Percentiles rank a stretch among this genome's conserved stretches.
These are phyloP conservation scores for Adelphocoris suturalis DNA, from an alignment of 2,888 invertebrate species.

Conservation along the genomic window DNA sequence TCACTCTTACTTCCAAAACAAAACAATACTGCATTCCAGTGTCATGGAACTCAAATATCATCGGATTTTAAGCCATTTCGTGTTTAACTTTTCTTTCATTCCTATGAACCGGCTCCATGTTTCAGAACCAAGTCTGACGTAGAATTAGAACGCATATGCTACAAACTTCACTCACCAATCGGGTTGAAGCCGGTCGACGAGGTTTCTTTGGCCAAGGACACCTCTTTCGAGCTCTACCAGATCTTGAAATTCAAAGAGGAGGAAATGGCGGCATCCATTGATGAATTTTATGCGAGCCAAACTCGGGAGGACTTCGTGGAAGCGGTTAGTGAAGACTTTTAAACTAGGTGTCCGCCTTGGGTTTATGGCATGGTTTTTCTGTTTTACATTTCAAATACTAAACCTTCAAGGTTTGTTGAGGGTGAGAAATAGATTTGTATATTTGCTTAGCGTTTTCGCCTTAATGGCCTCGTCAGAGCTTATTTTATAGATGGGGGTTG, in stretches of 20 bases:
- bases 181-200: slow-evolving; percentile 43
- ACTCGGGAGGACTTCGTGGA: slow-evolving; percentile 13
- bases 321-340: slow-evolving; percentile 13
- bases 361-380: too few species aligned
- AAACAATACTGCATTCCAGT: too few species aligned
- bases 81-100: too few species aligned
- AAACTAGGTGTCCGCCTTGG: too few species aligned
- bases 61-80: too few species aligned
- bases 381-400: too few species aligned
- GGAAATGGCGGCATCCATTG: not conserved
- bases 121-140: slow-evolving; percentile 41
- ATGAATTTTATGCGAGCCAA: not conserved
- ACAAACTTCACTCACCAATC: not conserved
- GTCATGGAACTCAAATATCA: too few species aligned
- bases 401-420: not conserved
- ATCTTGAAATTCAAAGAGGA: slow-evolving; percentile 38
- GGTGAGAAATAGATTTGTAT: too few species aligned
- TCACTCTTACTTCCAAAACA: too few species aligned
- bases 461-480: too few species aligned
- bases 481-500: too few species aligned
- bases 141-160: slow-evolving; percentile 19
- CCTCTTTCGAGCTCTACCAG: slow-evolving; percentile 37
- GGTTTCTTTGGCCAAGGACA: slow-evolving; percentile 28
- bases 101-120: not conserved
- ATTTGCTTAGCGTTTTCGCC: too few species aligned